Percentiles rank a stretch among this genome's conserved stretches.
Conservation (phyloP, 37 sponge, comb jelly and placozoan genomes). For the Theonella swinhoei region DNA sequence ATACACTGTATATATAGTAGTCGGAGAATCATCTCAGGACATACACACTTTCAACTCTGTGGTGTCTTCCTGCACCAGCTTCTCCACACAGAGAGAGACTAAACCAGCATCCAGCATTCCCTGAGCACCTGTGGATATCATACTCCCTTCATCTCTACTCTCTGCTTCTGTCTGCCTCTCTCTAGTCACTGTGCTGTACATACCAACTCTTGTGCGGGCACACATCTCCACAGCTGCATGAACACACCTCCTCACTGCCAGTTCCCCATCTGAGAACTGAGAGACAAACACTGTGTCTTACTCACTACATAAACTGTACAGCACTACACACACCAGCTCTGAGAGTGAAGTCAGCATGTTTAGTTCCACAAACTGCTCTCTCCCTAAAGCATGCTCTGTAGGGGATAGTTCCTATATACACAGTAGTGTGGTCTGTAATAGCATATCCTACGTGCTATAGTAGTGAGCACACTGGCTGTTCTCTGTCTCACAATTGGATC, state of each 20-base stretch:
- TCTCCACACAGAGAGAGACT: constrained; percentile 60
- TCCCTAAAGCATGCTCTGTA: constrained; percentile 68
- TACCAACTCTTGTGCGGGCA: constrained; percentile 46
- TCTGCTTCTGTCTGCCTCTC: not conserved
- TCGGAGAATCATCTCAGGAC: not conserved
- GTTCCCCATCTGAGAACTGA: constrained; percentile 62
- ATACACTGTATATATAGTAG: too few relatives aligned
- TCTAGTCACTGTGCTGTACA: not conserved
- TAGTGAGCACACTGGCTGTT: constrained; percentile 25
- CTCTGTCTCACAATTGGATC: constrained; percentile 47
- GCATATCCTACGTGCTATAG: constrained; percentile 42
- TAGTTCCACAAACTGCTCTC: constrained; percentile 46
- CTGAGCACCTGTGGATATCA: constrained; percentile 29
- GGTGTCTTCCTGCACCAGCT: constrained; percentile 34
- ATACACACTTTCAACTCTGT: constrained; percentile 38
- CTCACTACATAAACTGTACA: not conserved
- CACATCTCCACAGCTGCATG: constrained; percentile 73
- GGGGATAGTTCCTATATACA: not conserved
- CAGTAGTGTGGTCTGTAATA: not conserved
- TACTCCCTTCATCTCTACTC: not conserved
- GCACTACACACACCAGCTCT: constrained; percentile 40
- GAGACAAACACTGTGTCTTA: not conserved
- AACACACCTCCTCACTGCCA: constrained; percentile 36
- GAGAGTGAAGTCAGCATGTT: constrained; percentile 43
- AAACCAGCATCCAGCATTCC: constrained; percentile 55